Evolutionary conservation across 1,140 invertebrate species (phyloP).

Genomic region (Polypedilum pembai): DNA sequence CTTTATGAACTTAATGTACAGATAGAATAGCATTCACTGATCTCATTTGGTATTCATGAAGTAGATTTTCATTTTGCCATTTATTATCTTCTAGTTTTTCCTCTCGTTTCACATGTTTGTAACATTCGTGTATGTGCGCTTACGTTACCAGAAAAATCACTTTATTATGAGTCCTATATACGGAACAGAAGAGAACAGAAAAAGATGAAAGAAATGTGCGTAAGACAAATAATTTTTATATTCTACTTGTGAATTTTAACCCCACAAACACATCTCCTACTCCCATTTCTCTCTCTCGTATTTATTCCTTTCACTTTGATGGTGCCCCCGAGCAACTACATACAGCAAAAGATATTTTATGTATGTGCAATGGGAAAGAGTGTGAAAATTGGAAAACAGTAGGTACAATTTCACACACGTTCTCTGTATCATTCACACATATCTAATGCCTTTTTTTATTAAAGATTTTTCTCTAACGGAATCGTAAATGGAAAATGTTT

Average conservation of each 20-base stretch:
- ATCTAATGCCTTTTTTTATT: background rate
- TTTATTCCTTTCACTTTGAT: background rate
- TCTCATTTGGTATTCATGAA: conserved; percentile 26
- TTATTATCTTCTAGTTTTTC: conserved; percentile 27
- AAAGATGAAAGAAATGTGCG: conserved; percentile 25
- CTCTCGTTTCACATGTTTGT: background rate
- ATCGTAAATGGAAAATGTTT: background rate
- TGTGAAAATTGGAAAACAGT: conserved; percentile 12
- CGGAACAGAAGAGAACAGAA: background rate
- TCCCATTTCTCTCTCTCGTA: background rate
- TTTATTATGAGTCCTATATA: conserved; percentile 9
- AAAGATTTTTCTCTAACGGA: background rate
- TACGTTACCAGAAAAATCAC: conserved; percentile 24
- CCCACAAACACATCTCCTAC: background rate
- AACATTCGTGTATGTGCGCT: conserved; percentile 2
- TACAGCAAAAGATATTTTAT: conserved; percentile 13
- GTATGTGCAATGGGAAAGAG: conserved; percentile 4
- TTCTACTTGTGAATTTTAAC: conserved; percentile 15
- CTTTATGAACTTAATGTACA: conserved; percentile 3
- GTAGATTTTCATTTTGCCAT: conserved; percentile 28
- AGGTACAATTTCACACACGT: conserved; percentile 16
- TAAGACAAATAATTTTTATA: conserved; percentile 29
- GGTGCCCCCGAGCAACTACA: background rate
- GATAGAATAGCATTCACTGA: background rate
- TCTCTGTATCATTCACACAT: conserved; percentile 9